Conservation (phyloP, 2,888 invertebrate genomes). For the Adelphocoris suturalis region DNA sequence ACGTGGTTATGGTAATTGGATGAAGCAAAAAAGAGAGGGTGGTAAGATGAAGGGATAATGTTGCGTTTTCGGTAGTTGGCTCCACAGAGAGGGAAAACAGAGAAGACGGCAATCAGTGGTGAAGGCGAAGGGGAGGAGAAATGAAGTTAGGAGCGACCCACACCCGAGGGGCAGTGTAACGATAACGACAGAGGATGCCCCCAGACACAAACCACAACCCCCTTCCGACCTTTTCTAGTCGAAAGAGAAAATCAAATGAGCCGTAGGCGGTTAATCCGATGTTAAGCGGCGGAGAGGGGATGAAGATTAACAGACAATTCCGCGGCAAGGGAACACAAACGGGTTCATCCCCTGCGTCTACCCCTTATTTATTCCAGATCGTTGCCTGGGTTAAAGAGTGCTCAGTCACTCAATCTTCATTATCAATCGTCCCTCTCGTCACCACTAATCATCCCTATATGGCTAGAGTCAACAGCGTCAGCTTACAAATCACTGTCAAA, state of each 20-base stretch:
- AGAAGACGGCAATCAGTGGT: neutral
- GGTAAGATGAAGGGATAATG: neutral
- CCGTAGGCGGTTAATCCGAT: constrained; percentile 9
- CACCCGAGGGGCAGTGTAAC: neutral
- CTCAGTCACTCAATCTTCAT: neutral
- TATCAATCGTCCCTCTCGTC: neutral
- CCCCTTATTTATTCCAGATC: constrained; percentile 14
- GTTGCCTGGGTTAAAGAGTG: neutral
- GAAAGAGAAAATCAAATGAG: constrained; percentile 36
- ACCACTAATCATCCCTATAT: constrained; percentile 4
- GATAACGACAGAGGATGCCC: neutral
- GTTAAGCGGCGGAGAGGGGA: constrained; percentile 3
- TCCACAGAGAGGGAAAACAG: constrained; percentile 1
- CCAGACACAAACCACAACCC: constrained; percentile 11
- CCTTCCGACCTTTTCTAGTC: neutral
- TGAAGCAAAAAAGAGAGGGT: neutral
- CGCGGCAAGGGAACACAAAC: constrained; percentile 26
- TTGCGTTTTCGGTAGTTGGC: constrained; percentile 39
- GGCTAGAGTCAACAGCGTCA: neutral
- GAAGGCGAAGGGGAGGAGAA: neutral
- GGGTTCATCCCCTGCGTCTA: neutral
- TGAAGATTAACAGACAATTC: constrained; percentile 27
- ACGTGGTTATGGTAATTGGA: constrained; percentile 26
- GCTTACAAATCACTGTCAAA: too few relatives aligned
- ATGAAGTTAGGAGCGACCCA: neutral